Base-by-base conservation (phyloP, 2,113 vertebrate species). In the Ophthalmolycus amberensis region DNA sequence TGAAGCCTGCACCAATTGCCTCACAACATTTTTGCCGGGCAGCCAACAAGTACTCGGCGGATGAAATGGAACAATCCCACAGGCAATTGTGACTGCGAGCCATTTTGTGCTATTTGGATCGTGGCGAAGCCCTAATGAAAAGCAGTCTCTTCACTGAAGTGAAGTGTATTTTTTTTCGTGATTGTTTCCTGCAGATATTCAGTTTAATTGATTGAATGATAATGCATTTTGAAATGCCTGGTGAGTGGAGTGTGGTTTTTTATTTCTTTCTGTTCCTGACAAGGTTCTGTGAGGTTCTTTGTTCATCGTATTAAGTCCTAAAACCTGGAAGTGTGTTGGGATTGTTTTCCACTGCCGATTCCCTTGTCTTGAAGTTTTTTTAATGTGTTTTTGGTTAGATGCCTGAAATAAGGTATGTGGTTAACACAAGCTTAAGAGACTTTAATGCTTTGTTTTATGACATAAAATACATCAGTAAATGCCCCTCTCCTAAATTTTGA, bases 1-100 rank as follows among this genome's bases (percentile, higher is more conserved):
- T 72, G 38, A 77, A 48, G 50, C 75, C 46, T 38, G 66, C 60
- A 62, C 15, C 54, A 44, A 22, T 44, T 60, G 69, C 48, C 40
- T 84, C 64, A 1, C 5, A 65, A 58, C 63, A 80, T 79, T 79
- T 50, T 77, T 37, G 42, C 20, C 32, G 54, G 56, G 54, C 58
- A 74, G 77, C 79, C 56, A 71, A 85, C 40, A 70, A 79, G 56
- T 20, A 70, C 84, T 77, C 64, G 73, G 40, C 65, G 71, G 79
- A 74, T 84, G 62, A 77, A 87, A 83, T 69, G 37, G 48, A 89
- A 71, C 34, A 52, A 59, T 85, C 63, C 70, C 58, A 71, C 65
- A 75, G 76, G 71, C 72, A 74, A 42, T 69, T 81, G 63, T 82
- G 71, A 75, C 73, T 68, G 16, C 71, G 68, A 85, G 37, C 44